phyloP scores from a whole-genome alignment of 2,797 vertebrate genomes.

The Clarias platycephalus region DNA sequence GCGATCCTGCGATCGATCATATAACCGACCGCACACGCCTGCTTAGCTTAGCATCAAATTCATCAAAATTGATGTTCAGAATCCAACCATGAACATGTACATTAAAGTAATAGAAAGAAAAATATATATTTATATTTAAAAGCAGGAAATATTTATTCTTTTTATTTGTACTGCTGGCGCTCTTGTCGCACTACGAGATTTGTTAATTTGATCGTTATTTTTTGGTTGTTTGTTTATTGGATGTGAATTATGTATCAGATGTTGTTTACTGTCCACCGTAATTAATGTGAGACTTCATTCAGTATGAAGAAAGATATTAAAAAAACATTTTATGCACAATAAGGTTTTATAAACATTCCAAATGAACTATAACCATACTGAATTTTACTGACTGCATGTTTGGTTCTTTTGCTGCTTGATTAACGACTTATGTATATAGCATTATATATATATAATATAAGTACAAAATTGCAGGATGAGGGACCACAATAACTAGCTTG shows the following conservation, averaged over 20 bases:
- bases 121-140: conserved; percentile 59
- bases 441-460: no score
- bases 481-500: neutral
- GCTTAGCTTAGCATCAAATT: neutral
- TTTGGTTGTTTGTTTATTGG: conserved; percentile 52
- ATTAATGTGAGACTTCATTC: neutral
- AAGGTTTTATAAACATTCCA: conserved; percentile 7
- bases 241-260: neutral
- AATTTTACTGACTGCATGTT: neutral
- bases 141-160: conserved; percentile 62
- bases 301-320: neutral
- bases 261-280: neutral
- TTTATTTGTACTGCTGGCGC: conserved; percentile 54
- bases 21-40: neutral
- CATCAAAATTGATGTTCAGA: neutral
- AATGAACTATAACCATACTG: neutral
- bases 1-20: neutral
- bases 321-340: neutral
- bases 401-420: neutral
- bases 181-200: conserved; percentile 59
- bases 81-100: neutral
- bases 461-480: neutral
- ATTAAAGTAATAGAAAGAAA: conserved; percentile 6
- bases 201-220: conserved; percentile 62
- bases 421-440: no score